Conservation (phyloP, 2,888 invertebrate species). For the Euspilapteryx auroguttella region DNA sequence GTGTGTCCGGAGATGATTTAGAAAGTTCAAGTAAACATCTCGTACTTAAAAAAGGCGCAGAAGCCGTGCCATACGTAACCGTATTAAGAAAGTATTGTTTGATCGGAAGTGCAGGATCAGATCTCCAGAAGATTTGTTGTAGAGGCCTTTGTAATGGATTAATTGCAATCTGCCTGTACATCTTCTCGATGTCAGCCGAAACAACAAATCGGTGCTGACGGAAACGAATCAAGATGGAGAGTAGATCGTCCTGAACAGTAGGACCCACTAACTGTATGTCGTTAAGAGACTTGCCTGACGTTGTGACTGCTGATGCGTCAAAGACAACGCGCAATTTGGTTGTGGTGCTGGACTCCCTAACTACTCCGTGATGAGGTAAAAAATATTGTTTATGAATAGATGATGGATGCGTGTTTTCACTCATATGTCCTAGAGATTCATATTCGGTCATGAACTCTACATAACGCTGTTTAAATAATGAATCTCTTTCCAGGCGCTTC, state of each 20-base stretch:
- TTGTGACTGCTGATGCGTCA: too few species aligned
- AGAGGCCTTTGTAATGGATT: too few species aligned
- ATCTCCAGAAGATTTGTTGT: too few species aligned
- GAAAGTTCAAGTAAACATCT: background rate
- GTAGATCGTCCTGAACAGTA: constrained; percentile 3
- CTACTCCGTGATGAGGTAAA: constrained; percentile 2
- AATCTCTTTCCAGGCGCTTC: background rate
- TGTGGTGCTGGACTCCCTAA: too few species aligned
- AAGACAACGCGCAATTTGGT: too few species aligned
- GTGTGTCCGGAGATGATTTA: background rate
- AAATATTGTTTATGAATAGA: too few species aligned
- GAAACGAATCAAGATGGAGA: too few species aligned
- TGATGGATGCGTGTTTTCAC: background rate
- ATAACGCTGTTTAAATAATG: background rate
- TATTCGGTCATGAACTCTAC: too few species aligned
- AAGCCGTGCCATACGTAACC: background rate
- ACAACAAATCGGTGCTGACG: constrained; percentile 1
- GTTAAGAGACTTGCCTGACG: constrained; percentile 1
- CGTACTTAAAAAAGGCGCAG: background rate
- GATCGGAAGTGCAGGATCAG: too few species aligned
- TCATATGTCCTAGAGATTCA: constrained; percentile 2
- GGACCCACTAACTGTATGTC: constrained; percentile 3
- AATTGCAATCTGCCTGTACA: too few species aligned
- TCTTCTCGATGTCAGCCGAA: constrained; percentile 1
- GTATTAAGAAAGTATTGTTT: background rate